These are phyloP conservation scores for Drosophila koepferae DNA, from an alignment of 2,888 invertebrate species.

Conservation along the genomic window DNA sequence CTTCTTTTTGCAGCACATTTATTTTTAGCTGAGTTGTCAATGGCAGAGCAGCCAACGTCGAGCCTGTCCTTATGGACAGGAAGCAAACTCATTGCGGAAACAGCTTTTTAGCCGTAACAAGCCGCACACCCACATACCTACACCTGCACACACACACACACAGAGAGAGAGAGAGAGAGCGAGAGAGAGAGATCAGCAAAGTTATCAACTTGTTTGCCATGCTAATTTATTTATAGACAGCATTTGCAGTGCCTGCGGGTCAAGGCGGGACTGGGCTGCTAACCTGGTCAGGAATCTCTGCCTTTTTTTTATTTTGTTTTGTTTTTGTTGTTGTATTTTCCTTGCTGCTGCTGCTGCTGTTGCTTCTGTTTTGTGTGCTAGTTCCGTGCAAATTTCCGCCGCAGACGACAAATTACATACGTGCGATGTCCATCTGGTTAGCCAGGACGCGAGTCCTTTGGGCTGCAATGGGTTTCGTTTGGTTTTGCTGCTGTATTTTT, in stretches of 20 bases:
- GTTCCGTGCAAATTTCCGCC: slow-evolving; percentile 76
- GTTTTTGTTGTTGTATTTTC: no score
- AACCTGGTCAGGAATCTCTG: slow-evolving; percentile 28
- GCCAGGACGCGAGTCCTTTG: slow-evolving; percentile 1
- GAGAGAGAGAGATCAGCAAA: slow-evolving; percentile 29
- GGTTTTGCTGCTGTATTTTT: not conserved
- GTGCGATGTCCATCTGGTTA: slow-evolving; percentile 56
- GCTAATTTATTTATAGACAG: slow-evolving; percentile 82
- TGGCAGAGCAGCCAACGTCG: slow-evolving; percentile 60
- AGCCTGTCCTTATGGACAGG: slow-evolving; percentile 74
- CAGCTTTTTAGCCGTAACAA: slow-evolving; percentile 79
- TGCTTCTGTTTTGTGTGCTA: slow-evolving; percentile 31
- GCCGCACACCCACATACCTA: slow-evolving; percentile 45
- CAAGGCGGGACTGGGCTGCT: not conserved
- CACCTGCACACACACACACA: slow-evolving; percentile 37
- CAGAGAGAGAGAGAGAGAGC: no score
- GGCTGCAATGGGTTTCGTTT: slow-evolving; percentile 3
- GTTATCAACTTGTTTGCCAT: slow-evolving; percentile 73
- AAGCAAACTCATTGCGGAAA: slow-evolving; percentile 81
- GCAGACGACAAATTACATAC: slow-evolving; percentile 78
- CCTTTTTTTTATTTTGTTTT: slow-evolving; percentile 8
- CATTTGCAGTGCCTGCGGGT: slow-evolving; percentile 43
- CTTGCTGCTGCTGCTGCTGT: slow-evolving; percentile 8
- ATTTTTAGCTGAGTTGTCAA: slow-evolving; percentile 77
- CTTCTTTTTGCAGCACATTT: slow-evolving; percentile 54